Evolutionary conservation across 2,888 invertebrate species (phyloP).

Genomic region (Podotricha telesiphe): DNA sequence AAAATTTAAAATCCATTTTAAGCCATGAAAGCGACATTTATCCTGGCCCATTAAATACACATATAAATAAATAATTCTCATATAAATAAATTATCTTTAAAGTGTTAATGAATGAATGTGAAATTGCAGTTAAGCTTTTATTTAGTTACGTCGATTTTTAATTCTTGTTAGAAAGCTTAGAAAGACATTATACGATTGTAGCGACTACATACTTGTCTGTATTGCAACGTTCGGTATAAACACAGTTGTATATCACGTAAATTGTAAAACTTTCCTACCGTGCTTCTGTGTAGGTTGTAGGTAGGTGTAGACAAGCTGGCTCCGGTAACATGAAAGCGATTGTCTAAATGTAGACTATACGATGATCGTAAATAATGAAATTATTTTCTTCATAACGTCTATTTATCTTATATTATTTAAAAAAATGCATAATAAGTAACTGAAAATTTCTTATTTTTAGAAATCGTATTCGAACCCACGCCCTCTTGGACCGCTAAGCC

Average conservation of each 20-base stretch:
- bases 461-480: no score
- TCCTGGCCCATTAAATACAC: no score
- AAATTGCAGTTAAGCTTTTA: no score
- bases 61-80: no score
- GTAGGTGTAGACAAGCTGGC: constrained; percentile 7
- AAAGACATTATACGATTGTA: not conserved
- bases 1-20: no score
- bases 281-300: constrained; percentile 9
- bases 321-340: constrained; percentile 11
- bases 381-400: not conserved
- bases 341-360: not conserved
- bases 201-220: constrained; percentile 13
- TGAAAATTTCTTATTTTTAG: no score
- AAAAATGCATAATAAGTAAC: no score
- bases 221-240: constrained; percentile 21
- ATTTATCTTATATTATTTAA: no score
- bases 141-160: not conserved
- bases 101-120: no score
- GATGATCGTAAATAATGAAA: not conserved
- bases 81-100: no score
- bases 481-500: no score
- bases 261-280: constrained; percentile 25
- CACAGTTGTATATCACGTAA: constrained; percentile 14
- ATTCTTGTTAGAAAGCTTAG: not conserved
- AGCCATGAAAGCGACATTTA: no score